Evolutionary conservation across 2,888 invertebrate genomes (phyloP).

Genomic region (Magallana nippona): DNA sequence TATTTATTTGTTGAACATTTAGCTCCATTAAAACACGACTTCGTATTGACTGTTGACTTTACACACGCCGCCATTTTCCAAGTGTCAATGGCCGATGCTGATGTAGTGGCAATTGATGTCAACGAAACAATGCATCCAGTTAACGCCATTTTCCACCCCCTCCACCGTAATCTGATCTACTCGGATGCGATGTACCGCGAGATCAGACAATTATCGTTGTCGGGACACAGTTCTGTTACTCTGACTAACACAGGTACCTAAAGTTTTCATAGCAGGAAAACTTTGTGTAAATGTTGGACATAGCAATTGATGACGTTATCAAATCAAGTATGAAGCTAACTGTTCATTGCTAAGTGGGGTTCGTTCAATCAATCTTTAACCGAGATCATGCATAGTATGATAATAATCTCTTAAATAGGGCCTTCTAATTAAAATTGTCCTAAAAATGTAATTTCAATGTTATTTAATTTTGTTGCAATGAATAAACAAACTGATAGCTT

Average conservation of each 20-base stretch:
- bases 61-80: slow-evolving; percentile 39
- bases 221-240: neutral
- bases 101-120: slow-evolving; percentile 37
- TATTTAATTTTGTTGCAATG: too few relatives aligned
- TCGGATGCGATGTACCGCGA: slow-evolving; percentile 11
- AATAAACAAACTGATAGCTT: too few relatives aligned
- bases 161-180: slow-evolving; percentile 9
- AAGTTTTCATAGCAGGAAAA: neutral
- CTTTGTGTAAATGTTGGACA: too few relatives aligned
- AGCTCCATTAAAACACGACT: slow-evolving; percentile 25
- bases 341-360: too few relatives aligned
- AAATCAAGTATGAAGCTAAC: too few relatives aligned
- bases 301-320: too few relatives aligned
- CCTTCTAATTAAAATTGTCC: neutral
- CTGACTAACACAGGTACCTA: slow-evolving; percentile 19
- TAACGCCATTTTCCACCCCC: slow-evolving; percentile 35
- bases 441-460: neutral
- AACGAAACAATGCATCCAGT: slow-evolving; percentile 25
- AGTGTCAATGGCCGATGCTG: slow-evolving; percentile 31
- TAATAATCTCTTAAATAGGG: too few relatives aligned
- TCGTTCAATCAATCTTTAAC: too few relatives aligned
- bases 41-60: slow-evolving; percentile 40
- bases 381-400: neutral
- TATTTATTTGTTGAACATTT: slow-evolving; percentile 8
- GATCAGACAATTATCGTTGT: slow-evolving; percentile 1